phyloP scores from a whole-genome alignment of 2,797 vertebrate genomes.

The Sebastes dallii region DNA sequence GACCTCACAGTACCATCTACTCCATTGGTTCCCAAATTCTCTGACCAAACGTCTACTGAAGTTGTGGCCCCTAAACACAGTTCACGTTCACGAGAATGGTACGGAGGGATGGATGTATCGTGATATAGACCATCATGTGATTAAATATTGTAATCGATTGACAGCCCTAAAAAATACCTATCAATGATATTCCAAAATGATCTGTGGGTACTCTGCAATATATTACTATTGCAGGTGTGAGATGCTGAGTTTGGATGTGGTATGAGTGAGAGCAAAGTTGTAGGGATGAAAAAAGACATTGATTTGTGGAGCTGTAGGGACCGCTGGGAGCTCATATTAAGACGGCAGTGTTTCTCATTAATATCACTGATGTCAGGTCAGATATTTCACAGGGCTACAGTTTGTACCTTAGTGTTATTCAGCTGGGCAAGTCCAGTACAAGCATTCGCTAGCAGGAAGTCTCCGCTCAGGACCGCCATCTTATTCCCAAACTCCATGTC shows the following conservation, averaged over 20 bases:
- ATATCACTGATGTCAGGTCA: constrained; percentile 31
- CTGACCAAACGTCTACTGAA: no score
- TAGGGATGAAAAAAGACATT: constrained; percentile 48
- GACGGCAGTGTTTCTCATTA: constrained; percentile 42
- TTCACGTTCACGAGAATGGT: no score
- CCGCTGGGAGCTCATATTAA: constrained; percentile 20
- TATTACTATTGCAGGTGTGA: not conserved
- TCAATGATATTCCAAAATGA: not conserved
- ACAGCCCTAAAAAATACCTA: not conserved
- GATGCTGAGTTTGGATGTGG: not conserved
- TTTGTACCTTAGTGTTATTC: constrained; percentile 92
- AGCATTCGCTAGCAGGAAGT: constrained; percentile 96
- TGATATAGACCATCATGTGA: no score
- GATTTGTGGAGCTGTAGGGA: constrained; percentile 26
- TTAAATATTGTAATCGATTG: no score
- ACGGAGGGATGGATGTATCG: no score
- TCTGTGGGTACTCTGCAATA: not conserved
- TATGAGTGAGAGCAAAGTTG: constrained; percentile 34
- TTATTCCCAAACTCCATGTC: constrained; percentile 99
- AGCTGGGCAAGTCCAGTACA: constrained; percentile 93
- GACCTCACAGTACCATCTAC: no score
- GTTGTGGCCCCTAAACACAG: no score
- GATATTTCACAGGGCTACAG: not conserved
- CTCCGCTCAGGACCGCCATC: constrained; percentile 96
- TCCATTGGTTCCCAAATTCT: no score